Conservation (phyloP, 2,113 vertebrate species). For the Sciurus niger region DNA sequence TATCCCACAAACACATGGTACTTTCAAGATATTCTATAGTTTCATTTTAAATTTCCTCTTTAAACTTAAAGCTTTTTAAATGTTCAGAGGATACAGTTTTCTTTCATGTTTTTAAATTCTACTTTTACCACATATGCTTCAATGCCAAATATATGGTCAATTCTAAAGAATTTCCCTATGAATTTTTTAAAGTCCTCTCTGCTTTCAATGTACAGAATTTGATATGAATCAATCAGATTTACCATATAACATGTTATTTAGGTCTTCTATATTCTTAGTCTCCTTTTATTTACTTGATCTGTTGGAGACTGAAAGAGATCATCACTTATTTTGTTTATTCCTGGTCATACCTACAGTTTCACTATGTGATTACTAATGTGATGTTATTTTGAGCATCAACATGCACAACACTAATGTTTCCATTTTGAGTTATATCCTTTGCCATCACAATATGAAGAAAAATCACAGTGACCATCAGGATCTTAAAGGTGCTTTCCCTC, state of each 20-base stretch:
- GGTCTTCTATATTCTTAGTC: background rate
- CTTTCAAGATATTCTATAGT: slow-evolving; percentile 1
- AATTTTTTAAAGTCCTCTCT: background rate
- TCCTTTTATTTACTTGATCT: background rate
- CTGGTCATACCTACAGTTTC: background rate
- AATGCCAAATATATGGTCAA: background rate
- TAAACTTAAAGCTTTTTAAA: slow-evolving; percentile 10
- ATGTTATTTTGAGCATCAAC: background rate
- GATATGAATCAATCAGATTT: background rate
- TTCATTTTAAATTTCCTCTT: slow-evolving; percentile 39
- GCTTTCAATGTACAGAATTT: slow-evolving; percentile 23
- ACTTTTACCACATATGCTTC: background rate
- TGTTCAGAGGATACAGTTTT: background rate
- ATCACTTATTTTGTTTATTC: slow-evolving; percentile 26
- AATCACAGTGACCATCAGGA: background rate
- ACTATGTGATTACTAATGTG: background rate
- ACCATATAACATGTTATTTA: background rate
- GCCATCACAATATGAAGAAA: background rate
- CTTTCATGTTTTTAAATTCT: background rate
- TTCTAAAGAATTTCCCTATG: slow-evolving; percentile 37
- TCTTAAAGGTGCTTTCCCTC: background rate
- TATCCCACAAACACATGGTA: background rate
- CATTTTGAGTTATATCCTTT: slow-evolving; percentile 33
- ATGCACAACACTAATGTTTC: background rate
- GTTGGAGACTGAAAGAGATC: background rate